A percentile compares a stretch with the other conserved stretches of the same genome.
Conservation (phyloP, 2,888 invertebrate genomes). For the Pterostichus niger region DNA sequence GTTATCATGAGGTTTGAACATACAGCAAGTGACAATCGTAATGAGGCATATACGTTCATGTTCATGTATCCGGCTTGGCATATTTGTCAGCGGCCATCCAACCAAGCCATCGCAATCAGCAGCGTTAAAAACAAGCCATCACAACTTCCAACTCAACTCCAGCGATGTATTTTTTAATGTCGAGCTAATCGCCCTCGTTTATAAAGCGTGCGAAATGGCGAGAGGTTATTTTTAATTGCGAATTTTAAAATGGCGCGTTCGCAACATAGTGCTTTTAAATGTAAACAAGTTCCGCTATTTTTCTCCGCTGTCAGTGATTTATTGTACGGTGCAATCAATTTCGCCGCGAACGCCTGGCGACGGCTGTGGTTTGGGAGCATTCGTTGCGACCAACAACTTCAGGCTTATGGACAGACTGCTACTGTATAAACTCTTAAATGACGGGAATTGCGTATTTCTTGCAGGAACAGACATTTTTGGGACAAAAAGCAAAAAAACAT, state of each 20-base stretch:
- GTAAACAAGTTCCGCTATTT: conserved; percentile 66
- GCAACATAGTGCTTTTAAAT: conserved; percentile 66
- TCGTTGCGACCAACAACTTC: no score
- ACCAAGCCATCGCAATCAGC: conserved; percentile 31
- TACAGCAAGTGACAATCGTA: no score
- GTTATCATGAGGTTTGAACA: no score
- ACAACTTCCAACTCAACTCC: conserved; percentile 13
- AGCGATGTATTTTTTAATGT: conserved; percentile 49
- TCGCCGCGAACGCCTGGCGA: neutral
- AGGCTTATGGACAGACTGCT: no score
- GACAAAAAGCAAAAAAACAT: no score
- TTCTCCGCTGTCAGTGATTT: conserved; percentile 65
- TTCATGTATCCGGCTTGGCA: neutral
- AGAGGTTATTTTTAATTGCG: conserved; percentile 65
- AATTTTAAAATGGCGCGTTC: conserved; percentile 58
- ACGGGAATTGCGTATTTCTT: no score
- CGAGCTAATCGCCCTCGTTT: conserved; percentile 64
- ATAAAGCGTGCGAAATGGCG: conserved; percentile 58
- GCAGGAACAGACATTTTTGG: no score
- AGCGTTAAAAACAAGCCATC: conserved; percentile 50
- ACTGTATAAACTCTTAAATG: no score
- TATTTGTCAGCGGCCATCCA: conserved; percentile 20
- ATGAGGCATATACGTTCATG: no score
- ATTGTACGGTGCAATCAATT: conserved; percentile 62
- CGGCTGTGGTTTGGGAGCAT: no score